phyloP scores from a whole-genome alignment of 2,888 invertebrate species.

The Alitta virens region DNA sequence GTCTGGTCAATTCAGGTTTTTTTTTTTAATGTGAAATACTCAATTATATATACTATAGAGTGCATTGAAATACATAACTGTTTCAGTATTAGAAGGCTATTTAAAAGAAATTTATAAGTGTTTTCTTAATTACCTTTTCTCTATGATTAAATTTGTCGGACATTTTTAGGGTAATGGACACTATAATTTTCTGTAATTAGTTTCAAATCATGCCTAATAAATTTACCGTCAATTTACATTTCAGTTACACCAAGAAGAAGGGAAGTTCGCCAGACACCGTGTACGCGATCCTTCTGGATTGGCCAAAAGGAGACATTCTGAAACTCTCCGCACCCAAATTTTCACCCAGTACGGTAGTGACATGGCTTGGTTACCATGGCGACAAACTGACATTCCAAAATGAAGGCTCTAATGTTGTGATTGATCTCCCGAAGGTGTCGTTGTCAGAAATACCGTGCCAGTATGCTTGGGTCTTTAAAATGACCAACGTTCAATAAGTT shows the following conservation, averaged over 20 bases:
- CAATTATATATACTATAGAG: too few species aligned
- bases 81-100: too few species aligned
- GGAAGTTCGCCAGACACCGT: slow-evolving; percentile 17
- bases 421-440: slow-evolving; percentile 38
- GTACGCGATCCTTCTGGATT: slow-evolving; percentile 70
- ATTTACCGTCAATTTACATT: too few species aligned
- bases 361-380: slow-evolving; percentile 60
- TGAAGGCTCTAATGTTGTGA: slow-evolving; percentile 31
- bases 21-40: too few species aligned
- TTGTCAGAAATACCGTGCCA: slow-evolving; percentile 40
- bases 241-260: slow-evolving; percentile 42
- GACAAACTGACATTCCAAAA: slow-evolving; percentile 27
- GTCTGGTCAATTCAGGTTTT: too few species aligned
- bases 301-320: slow-evolving; percentile 66
- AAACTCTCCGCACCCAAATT: slow-evolving; percentile 58
- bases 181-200: too few species aligned
- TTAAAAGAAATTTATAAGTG: too few species aligned
- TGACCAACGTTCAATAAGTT: slow-evolving; percentile 22
- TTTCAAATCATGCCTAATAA: too few species aligned
- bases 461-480: slow-evolving; percentile 50
- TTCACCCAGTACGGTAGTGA: slow-evolving; percentile 52
- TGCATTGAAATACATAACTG: too few species aligned
- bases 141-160: too few species aligned
- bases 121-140: too few species aligned
- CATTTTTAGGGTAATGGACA: too few species aligned